phyloP scores from a whole-genome alignment of 1,140 invertebrate genomes.

The Charaxes varanes region DNA sequence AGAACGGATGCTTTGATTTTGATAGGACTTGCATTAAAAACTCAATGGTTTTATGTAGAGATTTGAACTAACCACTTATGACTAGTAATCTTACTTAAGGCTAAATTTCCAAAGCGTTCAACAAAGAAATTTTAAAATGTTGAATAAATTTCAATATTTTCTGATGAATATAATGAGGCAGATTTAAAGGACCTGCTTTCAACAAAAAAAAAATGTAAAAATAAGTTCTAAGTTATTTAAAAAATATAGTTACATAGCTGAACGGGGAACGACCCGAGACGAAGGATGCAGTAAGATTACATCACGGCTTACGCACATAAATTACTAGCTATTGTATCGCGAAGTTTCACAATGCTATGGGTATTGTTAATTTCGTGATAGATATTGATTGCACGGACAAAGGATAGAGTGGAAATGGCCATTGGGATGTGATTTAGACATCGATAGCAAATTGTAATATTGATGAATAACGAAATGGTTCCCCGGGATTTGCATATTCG shows the following conservation, averaged over 20 bases:
- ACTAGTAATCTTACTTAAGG: too few species aligned
- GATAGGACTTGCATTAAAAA: too few species aligned
- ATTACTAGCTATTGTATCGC: slow-evolving; percentile 17
- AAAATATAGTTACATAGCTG: neutral
- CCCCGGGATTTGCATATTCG: slow-evolving; percentile 6
- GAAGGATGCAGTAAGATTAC: slow-evolving; percentile 15
- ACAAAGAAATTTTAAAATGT: too few species aligned
- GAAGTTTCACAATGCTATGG: slow-evolving; percentile 14
- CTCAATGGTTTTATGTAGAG: too few species aligned
- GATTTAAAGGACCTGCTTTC: too few species aligned
- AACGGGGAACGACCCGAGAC: neutral
- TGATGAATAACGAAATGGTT: slow-evolving; percentile 7
- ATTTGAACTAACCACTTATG: too few species aligned
- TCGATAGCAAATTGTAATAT: slow-evolving; percentile 10
- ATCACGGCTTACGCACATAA: slow-evolving; percentile 17
- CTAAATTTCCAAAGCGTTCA: too few species aligned
- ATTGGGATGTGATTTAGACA: slow-evolving; percentile 12
- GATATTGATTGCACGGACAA: slow-evolving; percentile 18
- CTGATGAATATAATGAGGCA: too few species aligned
- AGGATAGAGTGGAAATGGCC: slow-evolving; percentile 13
- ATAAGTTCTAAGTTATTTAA: too few species aligned
- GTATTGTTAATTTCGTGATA: slow-evolving; percentile 19
- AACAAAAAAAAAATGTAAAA: too few species aligned
- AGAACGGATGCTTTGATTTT: too few species aligned
- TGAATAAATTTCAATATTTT: too few species aligned